Evolutionary conservation across 1,140 invertebrate genomes (phyloP), one percentile per base, ranked within the genome.

Genomic region (Leguminivora glycinivorella): DNA sequence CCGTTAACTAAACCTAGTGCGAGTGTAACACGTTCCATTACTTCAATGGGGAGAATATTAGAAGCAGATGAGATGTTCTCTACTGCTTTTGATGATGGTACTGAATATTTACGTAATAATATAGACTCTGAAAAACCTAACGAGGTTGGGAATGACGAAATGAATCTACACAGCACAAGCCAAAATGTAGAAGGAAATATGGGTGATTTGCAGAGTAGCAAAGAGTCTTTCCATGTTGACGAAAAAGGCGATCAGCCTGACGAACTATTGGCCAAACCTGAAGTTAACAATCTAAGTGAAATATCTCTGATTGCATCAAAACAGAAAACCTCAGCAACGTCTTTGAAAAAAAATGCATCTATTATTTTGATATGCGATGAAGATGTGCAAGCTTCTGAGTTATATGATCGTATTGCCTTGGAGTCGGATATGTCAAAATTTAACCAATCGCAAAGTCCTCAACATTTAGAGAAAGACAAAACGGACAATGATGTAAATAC

Each of bases 11-110:
- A 82, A 80, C 70, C 78, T 12, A 84, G 77, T 69, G 72, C 75
- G 71, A 85, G 75, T 73, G 81, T 87, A 17, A 83, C 72, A 70
- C 86, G 83, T 74, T 89, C 86, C 19, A 71, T 89, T 22, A 73
- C 77, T 67, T 89, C 88, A 9, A 60, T 90, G 10, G 87, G 87
- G 40, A 80, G 70, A 58, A 81, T 90, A 69, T 52, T 74, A 22
- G 88, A 90, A 83, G 68, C 12, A 12, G 84, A 90, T 19, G 88
- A 90, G 73, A 76, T 52, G 19, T 22, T 22, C 7, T 52, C 47
- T 22, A 19, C 47, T 52, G 19, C 19, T 52, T 9, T 52, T 52
- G 47, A 52, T 10, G 47, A 52, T 9, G 17, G 17, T 52, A 52
- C 47, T 22, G 47, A 52, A 10, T 22, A 52, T 9, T 52, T 22